phyloP scores from a whole-genome alignment of 1,140 invertebrate genomes.

The Elymnias hypermnestra region DNA sequence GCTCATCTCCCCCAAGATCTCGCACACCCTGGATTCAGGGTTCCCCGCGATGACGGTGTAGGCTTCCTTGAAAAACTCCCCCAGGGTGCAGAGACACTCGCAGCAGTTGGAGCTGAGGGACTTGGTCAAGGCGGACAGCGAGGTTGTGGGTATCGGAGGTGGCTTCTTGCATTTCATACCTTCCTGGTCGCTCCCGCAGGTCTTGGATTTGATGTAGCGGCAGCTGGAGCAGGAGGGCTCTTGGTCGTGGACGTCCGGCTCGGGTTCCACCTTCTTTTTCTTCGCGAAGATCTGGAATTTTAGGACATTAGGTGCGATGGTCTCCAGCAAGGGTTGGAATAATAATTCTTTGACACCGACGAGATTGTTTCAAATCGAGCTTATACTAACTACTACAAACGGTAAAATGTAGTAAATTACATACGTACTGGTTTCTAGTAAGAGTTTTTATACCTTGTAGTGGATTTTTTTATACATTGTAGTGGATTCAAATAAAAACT shows the following conservation, averaged over 20 bases:
- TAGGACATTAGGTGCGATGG: too few species aligned
- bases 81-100: background rate
- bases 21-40: background rate
- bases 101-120: background rate
- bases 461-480: too few species aligned
- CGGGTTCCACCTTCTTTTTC: background rate
- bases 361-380: too few species aligned
- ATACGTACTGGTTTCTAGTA: too few species aligned
- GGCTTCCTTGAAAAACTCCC: background rate
- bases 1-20: background rate
- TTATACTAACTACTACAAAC: too few species aligned
- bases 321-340: too few species aligned
- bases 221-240: background rate
- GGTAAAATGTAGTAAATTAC: too few species aligned
- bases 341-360: too few species aligned
- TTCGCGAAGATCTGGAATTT: background rate
- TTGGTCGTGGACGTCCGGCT: background rate
- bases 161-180: background rate
- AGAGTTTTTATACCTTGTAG: too few species aligned
- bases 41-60: background rate
- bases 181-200: background rate
- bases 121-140: too few species aligned
- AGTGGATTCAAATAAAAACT: too few species aligned
- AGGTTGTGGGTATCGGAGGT: too few species aligned
- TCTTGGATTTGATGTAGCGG: conserved; percentile 1